These are phyloP conservation scores for Hermatobates lingyangjiaoensis DNA, from an alignment of 1,140 invertebrate genomes.

Conservation along the genomic window DNA sequence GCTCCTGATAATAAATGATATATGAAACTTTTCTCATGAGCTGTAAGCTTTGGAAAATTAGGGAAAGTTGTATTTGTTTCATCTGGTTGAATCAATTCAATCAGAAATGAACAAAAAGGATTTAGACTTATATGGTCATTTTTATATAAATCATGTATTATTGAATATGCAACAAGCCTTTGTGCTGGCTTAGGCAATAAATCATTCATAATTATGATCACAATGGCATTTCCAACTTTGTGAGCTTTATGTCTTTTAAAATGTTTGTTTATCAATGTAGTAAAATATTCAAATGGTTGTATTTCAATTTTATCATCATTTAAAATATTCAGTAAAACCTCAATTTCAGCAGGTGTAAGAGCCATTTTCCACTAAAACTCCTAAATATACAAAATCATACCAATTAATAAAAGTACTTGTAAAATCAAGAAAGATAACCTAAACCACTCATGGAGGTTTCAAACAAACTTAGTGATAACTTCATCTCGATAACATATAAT, in stretches of 20 bases:
- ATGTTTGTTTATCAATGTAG: slow-evolving; percentile 1
- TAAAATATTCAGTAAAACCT: slow-evolving; percentile 28
- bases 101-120: slow-evolving; percentile 50
- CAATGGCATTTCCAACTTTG: slow-evolving; percentile 37
- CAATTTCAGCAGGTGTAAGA: background rate
- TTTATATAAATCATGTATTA: slow-evolving; percentile 57
- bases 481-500: no score
- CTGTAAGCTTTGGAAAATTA: background rate
- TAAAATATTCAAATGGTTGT: slow-evolving; percentile 35
- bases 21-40: slow-evolving; percentile 1
- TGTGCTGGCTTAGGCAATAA: slow-evolving; percentile 43
- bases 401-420: no score
- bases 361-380: no score
- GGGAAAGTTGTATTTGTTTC: slow-evolving; percentile 3
- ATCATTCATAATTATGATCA: slow-evolving; percentile 50
- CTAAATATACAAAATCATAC: no score
- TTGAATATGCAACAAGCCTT: slow-evolving; percentile 40
- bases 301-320: slow-evolving; percentile 42
- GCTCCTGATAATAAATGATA: slow-evolving; percentile 27
- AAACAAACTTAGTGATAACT: no score
- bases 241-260: slow-evolving; percentile 8
- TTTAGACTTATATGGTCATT: slow-evolving; percentile 42
- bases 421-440: no score
- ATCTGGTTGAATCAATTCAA: slow-evolving; percentile 36
- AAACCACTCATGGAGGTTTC: no score